Base-by-base conservation (phyloP, 2,797 vertebrate species). In the Onychomys torridus region DNA sequence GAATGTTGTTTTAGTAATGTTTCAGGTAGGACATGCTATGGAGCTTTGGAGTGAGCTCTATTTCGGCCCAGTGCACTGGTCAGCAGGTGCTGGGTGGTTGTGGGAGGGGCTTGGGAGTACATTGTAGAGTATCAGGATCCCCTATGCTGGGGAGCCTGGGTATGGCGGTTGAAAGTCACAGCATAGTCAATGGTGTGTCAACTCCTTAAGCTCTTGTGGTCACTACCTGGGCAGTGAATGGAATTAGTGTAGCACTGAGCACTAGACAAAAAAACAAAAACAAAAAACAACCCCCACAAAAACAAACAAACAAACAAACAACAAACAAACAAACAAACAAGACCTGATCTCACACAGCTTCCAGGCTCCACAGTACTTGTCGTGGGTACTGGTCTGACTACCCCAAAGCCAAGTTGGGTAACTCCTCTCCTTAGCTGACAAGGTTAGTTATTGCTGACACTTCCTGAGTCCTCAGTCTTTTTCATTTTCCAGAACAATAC, bases 351-450 rank as follows among this genome's bases (percentile, higher is more conserved):
- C 0, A 10, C 2, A 5, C 3, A 8, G 46, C 40, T 0, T 17
- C 23, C 1, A 32, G 84, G 55, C 49, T 88, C 19, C 17, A 8
- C 3, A 0, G 14, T 2, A 1, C 57, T 23, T 16, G 13, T 0
- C 29, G 0, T 59, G 57, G 65, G 59, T 93, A 83, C 86, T 96
- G 89, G 89, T 93, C 84, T 0, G 94, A 67, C 79, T 85, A 89
- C 77, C 97, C 96, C 95, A 79, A 52, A 95, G 97, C 82, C 63
- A 78, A 94, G 73, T 97, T 98, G 96, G 90, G 93, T 89, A 96
- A 98, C 13, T 0, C 65, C 63, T 77, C 23, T 21, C 16, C 27
- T 94, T 97, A 95, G 76, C 79, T 96, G 92, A 91, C 95, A 16
- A 92, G 94, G 89, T 86, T 94, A 95, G 92, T 93, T 92, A 91